phyloP scores from a whole-genome alignment of 2,888 invertebrate species.

The Spisula solida region DNA sequence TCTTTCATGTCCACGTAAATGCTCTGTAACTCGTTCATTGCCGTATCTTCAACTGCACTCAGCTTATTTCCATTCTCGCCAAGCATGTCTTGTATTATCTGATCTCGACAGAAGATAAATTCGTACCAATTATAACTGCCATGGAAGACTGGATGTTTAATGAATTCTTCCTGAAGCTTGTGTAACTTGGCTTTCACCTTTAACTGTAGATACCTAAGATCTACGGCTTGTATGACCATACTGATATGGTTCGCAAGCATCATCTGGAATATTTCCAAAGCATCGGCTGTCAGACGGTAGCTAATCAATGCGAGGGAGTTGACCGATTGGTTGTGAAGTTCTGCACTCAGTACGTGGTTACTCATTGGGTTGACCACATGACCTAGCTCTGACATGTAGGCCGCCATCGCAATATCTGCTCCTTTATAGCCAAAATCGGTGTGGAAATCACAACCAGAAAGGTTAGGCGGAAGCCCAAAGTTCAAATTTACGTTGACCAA shows the following conservation, averaged over 20 bases:
- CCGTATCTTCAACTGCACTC: not conserved
- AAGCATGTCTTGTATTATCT: constrained; percentile 4
- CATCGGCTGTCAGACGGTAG: constrained; percentile 61
- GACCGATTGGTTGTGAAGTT: constrained; percentile 79
- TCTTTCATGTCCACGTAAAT: constrained; percentile 28
- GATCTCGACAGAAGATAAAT: constrained; percentile 15
- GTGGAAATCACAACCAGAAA: constrained; percentile 71
- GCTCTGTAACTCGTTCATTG: not conserved
- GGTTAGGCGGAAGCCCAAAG: constrained; percentile 75
- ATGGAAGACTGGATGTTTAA: not conserved
- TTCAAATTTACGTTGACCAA: constrained; percentile 72
- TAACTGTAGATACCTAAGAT: constrained; percentile 43
- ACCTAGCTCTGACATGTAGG: constrained; percentile 77
- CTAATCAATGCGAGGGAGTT: constrained; percentile 78
- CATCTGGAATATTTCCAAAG: constrained; percentile 74
- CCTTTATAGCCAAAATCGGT: constrained; percentile 80
- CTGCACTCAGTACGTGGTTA: constrained; percentile 77
- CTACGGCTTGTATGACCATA: constrained; percentile 45
- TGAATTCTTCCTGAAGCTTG: not conserved
- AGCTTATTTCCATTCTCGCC: constrained; percentile 2
- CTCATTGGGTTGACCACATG: constrained; percentile 74
- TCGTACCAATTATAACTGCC: constrained; percentile 24
- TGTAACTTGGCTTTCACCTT: not conserved
- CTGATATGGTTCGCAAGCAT: constrained; percentile 70
- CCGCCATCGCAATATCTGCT: constrained; percentile 76